Evolutionary conservation across 2,888 invertebrate genomes (phyloP), one percentile per base, ranked within the genome.

Genomic region (Allygus modestus): DNA sequence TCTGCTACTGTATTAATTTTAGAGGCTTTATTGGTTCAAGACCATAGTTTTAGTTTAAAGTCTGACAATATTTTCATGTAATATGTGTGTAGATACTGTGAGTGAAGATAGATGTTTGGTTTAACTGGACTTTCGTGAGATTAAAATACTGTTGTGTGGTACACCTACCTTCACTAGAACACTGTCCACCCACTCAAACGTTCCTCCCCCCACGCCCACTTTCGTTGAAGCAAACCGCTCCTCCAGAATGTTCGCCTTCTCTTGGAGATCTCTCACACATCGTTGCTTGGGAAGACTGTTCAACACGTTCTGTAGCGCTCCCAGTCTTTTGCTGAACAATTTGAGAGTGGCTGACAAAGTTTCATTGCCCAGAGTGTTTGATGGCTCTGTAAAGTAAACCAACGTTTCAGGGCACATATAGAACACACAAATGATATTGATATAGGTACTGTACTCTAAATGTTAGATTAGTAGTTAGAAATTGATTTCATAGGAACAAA

Each of bases 101-200:
- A n/a, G n/a, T n/a, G n/a, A n/a, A n/a, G n/a, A n/a, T n/a, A n/a
- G n/a, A n/a, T n/a, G n/a, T n/a, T n/a, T n/a, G n/a, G n/a, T n/a
- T n/a, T n/a, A n/a, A n/a, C n/a, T n/a, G n/a, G n/a, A n/a, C n/a
- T n/a, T n/a, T n/a, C n/a, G n/a, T n/a, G n/a, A n/a, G n/a, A n/a
- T n/a, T n/a, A n/a, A n/a, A n/a, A 37, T 37, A 9, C 37, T 7
- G 9, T 37, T 4, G 37, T 37, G 37, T n/a, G 37, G 9, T 37
- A 7, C 4, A 37, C 37, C 4, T 90, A 94, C 94, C 92, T 96
- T 96, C 0, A 98, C 95, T 81, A 98, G 92, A 87, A 96, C 91
- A 17, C 97, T 97, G 90, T 98, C 97, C 20, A 97, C 94, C 97
- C 97, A 98, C 91, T 97, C 97, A 89, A 98, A 98, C 90, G 95